Base-by-base conservation (phyloP, 2,888 invertebrate species). In the Napeogenes sylphis region DNA sequence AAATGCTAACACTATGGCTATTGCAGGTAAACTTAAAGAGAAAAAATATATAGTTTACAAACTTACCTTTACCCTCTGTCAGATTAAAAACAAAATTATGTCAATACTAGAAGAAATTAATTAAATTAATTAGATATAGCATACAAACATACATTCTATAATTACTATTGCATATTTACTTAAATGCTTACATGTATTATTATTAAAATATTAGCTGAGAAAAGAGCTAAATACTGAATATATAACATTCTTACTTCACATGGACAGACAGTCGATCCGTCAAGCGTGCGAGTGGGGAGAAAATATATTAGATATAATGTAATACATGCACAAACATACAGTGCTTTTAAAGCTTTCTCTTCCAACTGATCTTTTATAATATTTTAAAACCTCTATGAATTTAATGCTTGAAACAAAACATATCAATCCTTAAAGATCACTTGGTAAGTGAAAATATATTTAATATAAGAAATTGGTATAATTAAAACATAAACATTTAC, bases 181-280 rank as follows among this genome's bases (percentile, higher is more conserved):
- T 51, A 51, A 51, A 51, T 51, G 30, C 21, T 21, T 21, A 51
- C 14, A 51, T 51, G 42, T 42, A 10, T 21, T 21, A 42, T 10
- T 42, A 42, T 10, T 42, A 42, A 10, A 42, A 10, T 10, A 42
- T 10, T 42, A 42, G 42, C 42, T 3, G 42, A 42, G 42, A 42
- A 3, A 35, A 46, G 33, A 55, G 21, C 42, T 57, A 54, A 51
- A 58, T 58, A 58, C 51, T 53, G 64, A 65, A 62, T 62, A 55
- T 63, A 67, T 62, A 47, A 59, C 58, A 68, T 59, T 69, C 74
- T 74, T 74, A 74, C 74, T 73, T 74, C 72, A 65, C 56, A 71
- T 57, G 73, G 61, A 73, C 64, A 68, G 70, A 70, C 61, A 68
- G 63, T 67, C 69, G 70, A 69, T 69, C 71, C 72, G 68, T 65